phyloP scores from a whole-genome alignment of 2,113 vertebrate species.

The Megaleporinus macrocephalus region DNA sequence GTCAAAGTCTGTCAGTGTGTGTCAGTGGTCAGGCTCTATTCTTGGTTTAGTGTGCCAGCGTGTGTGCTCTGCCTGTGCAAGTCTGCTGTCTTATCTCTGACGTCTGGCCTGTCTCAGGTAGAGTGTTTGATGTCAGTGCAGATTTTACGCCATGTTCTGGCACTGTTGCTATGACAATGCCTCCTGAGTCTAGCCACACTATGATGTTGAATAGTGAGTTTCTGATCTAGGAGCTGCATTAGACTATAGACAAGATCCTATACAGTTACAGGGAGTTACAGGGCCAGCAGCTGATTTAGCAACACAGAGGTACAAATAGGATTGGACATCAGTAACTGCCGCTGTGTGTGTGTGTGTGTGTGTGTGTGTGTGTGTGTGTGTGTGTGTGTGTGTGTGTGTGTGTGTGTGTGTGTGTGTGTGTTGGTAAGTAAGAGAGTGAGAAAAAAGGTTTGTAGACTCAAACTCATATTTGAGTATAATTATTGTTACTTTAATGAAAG shows the following conservation, averaged over 20 bases:
- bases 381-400: too few species aligned
- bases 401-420: too few species aligned
- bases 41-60: conserved; percentile 2
- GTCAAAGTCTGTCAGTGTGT: conserved; percentile 30
- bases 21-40: conserved; percentile 40
- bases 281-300: background rate
- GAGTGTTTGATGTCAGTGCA: conserved; percentile 5
- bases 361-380: too few species aligned
- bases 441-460: too few species aligned
- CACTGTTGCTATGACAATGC: background rate
- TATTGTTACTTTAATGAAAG: too few species aligned
- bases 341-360: background rate
- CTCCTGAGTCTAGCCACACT: background rate
- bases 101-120: conserved; percentile 16
- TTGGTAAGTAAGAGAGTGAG: too few species aligned
- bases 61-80: background rate
- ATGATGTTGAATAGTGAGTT: background rate
- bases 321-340: background rate
- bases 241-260: background rate
- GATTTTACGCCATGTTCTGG: background rate
- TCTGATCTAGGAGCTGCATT: background rate
- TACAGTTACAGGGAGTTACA: background rate
- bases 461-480: too few species aligned
- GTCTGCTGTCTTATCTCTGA: conserved; percentile 37
- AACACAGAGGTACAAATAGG: background rate